phyloP scores from a whole-genome alignment of 2,797 vertebrate genomes.

The Manis crassicaudata region DNA sequence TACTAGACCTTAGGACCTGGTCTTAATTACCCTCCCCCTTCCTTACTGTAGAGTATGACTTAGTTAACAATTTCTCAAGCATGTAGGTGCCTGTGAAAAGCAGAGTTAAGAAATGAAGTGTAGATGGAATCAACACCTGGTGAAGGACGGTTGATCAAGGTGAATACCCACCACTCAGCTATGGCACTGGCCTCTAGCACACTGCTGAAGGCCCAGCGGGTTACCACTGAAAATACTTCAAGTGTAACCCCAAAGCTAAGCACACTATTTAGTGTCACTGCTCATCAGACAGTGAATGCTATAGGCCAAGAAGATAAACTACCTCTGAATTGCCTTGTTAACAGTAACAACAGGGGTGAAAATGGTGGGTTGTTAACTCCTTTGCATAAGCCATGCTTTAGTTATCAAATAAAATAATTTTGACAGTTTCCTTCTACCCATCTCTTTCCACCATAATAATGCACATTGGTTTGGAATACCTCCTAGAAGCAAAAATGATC shows the following conservation, averaged over 20 bases:
- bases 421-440: not conserved
- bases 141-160: not conserved
- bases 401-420: not conserved
- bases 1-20: not conserved
- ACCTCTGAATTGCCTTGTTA: not conserved
- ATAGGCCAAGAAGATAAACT: not conserved
- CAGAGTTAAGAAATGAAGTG: not conserved
- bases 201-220: not conserved
- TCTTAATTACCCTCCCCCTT: not conserved
- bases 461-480: not conserved
- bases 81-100: not conserved
- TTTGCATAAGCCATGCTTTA: not conserved
- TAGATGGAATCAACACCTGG: not conserved
- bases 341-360: not conserved
- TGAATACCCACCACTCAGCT: not conserved
- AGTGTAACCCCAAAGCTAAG: not conserved
- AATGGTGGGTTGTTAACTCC: not conserved
- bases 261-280: not conserved
- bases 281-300: not conserved
- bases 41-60: not conserved
- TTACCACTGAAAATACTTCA: not conserved
- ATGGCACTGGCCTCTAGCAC: rapidly evolving
- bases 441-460: not conserved
- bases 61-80: not conserved
- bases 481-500: constrained; percentile 15